Percentiles rank a stretch among this genome's conserved stretches.
Evolutionary conservation across 2,888 invertebrate genomes (phyloP).

Genomic region (Scrobipalpa costella): DNA sequence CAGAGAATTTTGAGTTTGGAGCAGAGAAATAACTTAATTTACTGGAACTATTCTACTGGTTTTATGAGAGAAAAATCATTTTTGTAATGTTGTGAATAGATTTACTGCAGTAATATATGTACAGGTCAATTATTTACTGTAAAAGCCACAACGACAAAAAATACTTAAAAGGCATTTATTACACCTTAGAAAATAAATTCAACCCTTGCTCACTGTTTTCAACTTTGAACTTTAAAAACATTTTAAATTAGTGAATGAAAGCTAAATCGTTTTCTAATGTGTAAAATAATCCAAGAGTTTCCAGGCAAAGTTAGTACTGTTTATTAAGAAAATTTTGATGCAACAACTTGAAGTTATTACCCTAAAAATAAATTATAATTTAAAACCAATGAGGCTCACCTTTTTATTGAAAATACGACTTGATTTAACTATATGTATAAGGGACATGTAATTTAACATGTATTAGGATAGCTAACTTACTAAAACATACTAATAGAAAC

Average conservation of each 20-base stretch:
- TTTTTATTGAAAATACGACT: slow-evolving; percentile 62
- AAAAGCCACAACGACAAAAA: slow-evolving; percentile 18
- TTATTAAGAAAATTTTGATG: slow-evolving; percentile 76
- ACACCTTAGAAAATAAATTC: slow-evolving; percentile 21
- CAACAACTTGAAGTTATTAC: slow-evolving; percentile 77
- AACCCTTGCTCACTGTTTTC: not conserved
- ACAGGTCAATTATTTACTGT: slow-evolving; percentile 21
- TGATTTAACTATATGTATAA: slow-evolving; percentile 61
- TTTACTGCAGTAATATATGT: slow-evolving; percentile 19
- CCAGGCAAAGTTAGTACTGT: slow-evolving; percentile 77
- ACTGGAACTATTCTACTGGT: slow-evolving; percentile 2
- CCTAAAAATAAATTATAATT: slow-evolving; percentile 75
- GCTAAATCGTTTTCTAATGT: slow-evolving; percentile 9
- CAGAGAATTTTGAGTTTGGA: not conserved
- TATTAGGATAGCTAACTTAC: slow-evolving; percentile 72
- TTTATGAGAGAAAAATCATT: slow-evolving; percentile 18
- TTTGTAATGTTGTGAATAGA: slow-evolving; percentile 20
- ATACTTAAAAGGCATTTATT: slow-evolving; percentile 14
- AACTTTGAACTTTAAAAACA: not conserved
- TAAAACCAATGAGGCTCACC: slow-evolving; percentile 64
- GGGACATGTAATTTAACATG: slow-evolving; percentile 42
- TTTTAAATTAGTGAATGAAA: not conserved
- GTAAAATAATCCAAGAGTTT: slow-evolving; percentile 62
- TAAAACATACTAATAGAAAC: slow-evolving; percentile 75
- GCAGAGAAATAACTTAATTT: not conserved